These are phyloP conservation scores for Aspidiotus destructor DNA, from an alignment of 2,888 invertebrate genomes.

Conservation along the genomic window DNA sequence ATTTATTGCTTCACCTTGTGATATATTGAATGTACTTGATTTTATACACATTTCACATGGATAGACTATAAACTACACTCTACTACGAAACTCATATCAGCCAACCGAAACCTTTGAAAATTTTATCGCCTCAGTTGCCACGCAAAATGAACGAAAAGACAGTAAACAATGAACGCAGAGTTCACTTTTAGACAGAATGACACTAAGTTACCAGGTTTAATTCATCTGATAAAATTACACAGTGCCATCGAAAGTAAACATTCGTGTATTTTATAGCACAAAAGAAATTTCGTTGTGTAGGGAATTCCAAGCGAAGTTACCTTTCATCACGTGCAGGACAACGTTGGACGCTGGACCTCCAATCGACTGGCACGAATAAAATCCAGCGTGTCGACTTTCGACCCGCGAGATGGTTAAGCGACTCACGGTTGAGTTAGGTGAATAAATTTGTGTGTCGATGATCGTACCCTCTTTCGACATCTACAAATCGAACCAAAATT, in stretches of 20 bases:
- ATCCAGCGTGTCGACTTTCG: slow-evolving; percentile 47
- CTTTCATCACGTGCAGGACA: slow-evolving; percentile 55
- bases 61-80: too few relatives aligned
- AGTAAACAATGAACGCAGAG: background rate
- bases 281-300: background rate
- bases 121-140: too few relatives aligned
- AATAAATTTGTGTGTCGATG: slow-evolving; percentile 50
- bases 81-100: too few relatives aligned
- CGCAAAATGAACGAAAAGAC: background rate
- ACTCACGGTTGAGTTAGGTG: slow-evolving; percentile 51
- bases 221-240: background rate
- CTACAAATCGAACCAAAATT: slow-evolving; percentile 37
- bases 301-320: slow-evolving; percentile 41
- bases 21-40: too few relatives aligned
- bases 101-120: too few relatives aligned
- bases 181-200: background rate
- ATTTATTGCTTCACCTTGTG: background rate
- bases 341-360: slow-evolving; percentile 51
- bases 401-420: slow-evolving; percentile 53
- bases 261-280: background rate
- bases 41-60: too few relatives aligned
- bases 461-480: slow-evolving; percentile 51
- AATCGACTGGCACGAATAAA: slow-evolving; percentile 58
- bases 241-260: background rate
- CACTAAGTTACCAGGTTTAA: background rate